Percentiles rank a stretch among this genome's conserved stretches.
Evolutionary conservation across 2,113 vertebrate species (phyloP).

Genomic region (Neotoma lepida): DNA sequence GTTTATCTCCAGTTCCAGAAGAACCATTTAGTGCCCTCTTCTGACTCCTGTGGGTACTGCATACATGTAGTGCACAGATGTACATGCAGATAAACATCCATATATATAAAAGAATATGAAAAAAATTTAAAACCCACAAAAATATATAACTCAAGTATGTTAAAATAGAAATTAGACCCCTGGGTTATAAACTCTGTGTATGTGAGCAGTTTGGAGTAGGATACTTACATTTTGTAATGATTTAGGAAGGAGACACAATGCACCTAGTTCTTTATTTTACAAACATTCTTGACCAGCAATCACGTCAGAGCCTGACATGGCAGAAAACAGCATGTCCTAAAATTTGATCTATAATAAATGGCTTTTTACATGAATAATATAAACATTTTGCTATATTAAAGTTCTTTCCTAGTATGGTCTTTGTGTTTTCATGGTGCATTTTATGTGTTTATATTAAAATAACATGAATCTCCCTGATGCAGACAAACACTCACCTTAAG

Average conservation of each 20-base stretch:
- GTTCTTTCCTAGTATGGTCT: not conserved
- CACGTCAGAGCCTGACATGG: not conserved
- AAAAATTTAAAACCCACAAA: not conserved
- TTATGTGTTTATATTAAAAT: slow-evolving; percentile 16
- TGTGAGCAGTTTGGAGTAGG: slow-evolving; percentile 27
- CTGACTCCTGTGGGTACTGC: not conserved
- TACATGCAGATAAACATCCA: not conserved
- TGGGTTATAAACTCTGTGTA: not conserved
- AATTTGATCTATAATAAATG: slow-evolving; percentile 13
- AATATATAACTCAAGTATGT: slow-evolving; percentile 17
- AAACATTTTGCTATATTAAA: not conserved
- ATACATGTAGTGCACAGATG: not conserved
- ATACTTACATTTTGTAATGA: slow-evolving; percentile 13
- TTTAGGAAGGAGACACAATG: slow-evolving; percentile 30
- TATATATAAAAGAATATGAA: not conserved
- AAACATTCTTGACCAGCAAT: slow-evolving; percentile 37
- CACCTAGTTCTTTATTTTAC: slow-evolving; percentile 5
- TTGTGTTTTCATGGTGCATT: not conserved
- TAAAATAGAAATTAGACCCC: slow-evolving; percentile 36
- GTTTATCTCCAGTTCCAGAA: too few relatives aligned
- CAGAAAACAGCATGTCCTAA: not conserved
- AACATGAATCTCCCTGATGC: not conserved
- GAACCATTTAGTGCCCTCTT: not conserved
- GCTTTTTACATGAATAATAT: not conserved
- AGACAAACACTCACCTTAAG: not conserved